phyloP scores from a whole-genome alignment of 2,888 invertebrate species.

The Cosmopolites sordidus region DNA sequence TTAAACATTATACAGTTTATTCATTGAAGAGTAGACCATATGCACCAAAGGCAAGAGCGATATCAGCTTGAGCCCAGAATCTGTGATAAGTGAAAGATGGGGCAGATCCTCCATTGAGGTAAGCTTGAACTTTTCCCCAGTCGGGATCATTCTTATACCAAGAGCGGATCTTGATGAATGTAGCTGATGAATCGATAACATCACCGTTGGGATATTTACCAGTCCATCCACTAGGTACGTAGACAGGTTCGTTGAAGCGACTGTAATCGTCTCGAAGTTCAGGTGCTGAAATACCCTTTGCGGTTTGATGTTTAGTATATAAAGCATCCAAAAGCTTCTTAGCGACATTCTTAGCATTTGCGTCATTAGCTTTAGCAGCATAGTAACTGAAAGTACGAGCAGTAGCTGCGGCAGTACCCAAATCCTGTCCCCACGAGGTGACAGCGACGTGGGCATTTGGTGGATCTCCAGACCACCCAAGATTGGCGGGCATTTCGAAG shows the following conservation, averaged over 20 bases:
- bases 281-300: slow-evolving; percentile 25
- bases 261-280: slow-evolving; percentile 30
- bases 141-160: slow-evolving; percentile 33
- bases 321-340: slow-evolving; percentile 30
- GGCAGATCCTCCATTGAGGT: slow-evolving; percentile 30
- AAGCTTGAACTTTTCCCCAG: slow-evolving; percentile 29
- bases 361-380: slow-evolving; percentile 30
- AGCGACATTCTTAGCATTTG: slow-evolving; percentile 26
- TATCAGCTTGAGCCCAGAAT: slow-evolving; percentile 34
- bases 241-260: slow-evolving; percentile 30
- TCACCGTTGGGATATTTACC: slow-evolving; percentile 34
- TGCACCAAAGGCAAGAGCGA: slow-evolving; percentile 31
- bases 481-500: slow-evolving; percentile 28
- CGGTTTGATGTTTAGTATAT: slow-evolving; percentile 25
- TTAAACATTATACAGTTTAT: slow-evolving; percentile 14
- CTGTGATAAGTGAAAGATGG: slow-evolving; percentile 32
- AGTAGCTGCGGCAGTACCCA: slow-evolving; percentile 31
- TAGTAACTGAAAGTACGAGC: slow-evolving; percentile 32
- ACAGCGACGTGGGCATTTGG: slow-evolving; percentile 30
- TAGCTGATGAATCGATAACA: slow-evolving; percentile 29
- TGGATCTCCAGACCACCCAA: slow-evolving; percentile 31
- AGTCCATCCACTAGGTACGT: slow-evolving; percentile 31
- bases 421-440: slow-evolving; percentile 24
- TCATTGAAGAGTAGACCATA: slow-evolving; percentile 33
- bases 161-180: slow-evolving; percentile 30